These are phyloP conservation scores for Hydrolagus colliei DNA, from an alignment of 2,797 vertebrate species.

Conservation along the genomic window DNA sequence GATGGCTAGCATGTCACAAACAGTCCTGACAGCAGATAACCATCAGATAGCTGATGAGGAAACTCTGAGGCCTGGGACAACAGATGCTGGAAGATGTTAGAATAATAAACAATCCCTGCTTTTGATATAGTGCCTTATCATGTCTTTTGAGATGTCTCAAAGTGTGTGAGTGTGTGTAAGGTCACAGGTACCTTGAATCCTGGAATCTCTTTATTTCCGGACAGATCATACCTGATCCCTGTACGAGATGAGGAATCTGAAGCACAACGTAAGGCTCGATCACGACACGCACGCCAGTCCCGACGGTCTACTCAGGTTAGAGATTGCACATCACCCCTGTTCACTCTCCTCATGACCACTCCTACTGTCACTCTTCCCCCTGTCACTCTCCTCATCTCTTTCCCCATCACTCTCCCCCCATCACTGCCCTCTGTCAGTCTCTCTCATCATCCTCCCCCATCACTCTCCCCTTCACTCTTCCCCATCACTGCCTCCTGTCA, in stretches of 20 bases:
- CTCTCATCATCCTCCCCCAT: background rate
- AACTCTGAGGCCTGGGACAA: background rate
- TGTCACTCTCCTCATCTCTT: too few relatives aligned
- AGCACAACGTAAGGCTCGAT: slow-evolving; percentile 73
- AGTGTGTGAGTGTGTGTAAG: too few relatives aligned
- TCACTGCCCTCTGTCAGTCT: background rate
- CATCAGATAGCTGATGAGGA: background rate
- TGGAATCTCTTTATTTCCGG: too few relatives aligned
- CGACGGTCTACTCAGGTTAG: slow-evolving; percentile 72
- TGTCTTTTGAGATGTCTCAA: too few relatives aligned
- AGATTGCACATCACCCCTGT: background rate
- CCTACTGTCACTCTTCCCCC: too few relatives aligned
- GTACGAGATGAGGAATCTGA: slow-evolving; percentile 76
- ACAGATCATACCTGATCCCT: slow-evolving; percentile 72
- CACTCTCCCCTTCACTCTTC: too few relatives aligned
- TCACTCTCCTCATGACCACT: background rate
- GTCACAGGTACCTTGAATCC: too few relatives aligned
- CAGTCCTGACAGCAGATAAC: too few relatives aligned
- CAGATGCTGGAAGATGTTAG: background rate
- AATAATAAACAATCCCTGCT: too few relatives aligned
- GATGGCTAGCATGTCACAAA: too few relatives aligned
- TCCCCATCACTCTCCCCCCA: background rate
- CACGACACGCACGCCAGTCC: slow-evolving; percentile 70
- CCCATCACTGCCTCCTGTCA: too few relatives aligned
- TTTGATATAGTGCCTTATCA: too few relatives aligned